These are phyloP conservation scores for Sebastes diploproa DNA, from an alignment of 2,797 vertebrate species.

Conservation along the genomic window DNA sequence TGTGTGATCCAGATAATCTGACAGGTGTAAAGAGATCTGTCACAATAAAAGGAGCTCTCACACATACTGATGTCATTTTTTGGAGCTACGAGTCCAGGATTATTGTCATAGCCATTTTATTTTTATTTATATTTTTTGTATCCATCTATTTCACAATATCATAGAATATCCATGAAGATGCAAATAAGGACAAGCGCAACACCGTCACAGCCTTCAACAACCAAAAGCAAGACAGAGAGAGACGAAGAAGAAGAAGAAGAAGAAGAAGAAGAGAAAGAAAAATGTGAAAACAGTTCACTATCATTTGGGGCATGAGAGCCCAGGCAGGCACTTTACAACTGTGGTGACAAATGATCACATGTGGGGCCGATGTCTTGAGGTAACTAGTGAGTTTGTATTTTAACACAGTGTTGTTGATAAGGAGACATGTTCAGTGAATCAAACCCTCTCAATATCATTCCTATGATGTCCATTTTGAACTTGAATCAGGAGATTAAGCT, in stretches of 20 bases:
- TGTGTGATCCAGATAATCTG: too few relatives aligned
- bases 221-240: constrained; percentile 45
- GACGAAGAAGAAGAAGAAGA: constrained; percentile 30
- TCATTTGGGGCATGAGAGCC: constrained; percentile 41
- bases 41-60: background rate
- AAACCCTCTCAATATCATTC: background rate
- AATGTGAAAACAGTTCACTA: constrained; percentile 6
- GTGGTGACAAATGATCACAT: constrained; percentile 14
- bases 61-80: background rate
- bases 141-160: constrained; percentile 77
- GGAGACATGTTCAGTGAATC: background rate
- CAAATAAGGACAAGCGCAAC: constrained; percentile 69
- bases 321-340: constrained; percentile 75
- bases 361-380: constrained; percentile 32
- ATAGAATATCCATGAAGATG: constrained; percentile 70
- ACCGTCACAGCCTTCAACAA: constrained; percentile 64
- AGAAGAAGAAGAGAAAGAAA: constrained; percentile 20
- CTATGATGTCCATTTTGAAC: background rate
- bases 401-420: constrained; percentile 39
- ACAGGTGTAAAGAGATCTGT: too few relatives aligned
- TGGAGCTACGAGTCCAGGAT: background rate
- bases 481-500: background rate
- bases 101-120: constrained; percentile 54
- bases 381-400: constrained; percentile 29
- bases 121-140: constrained; percentile 52